phyloP scores from a whole-genome alignment of 2,888 invertebrate species.

The Heliconius erato region DNA sequence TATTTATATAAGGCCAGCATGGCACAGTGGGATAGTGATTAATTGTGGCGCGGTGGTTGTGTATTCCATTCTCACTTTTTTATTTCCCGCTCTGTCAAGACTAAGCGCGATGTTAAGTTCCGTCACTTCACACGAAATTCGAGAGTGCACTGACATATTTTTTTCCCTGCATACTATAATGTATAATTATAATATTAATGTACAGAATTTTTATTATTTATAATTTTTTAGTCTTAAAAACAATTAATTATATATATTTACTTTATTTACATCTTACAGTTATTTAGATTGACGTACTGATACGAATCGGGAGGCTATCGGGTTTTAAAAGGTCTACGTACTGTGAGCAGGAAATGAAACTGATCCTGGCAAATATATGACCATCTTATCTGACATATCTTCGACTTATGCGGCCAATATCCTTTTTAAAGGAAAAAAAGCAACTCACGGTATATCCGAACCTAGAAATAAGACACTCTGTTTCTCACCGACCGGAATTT shows the following conservation, averaged over 20 bases:
- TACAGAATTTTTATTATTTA: too few relatives aligned
- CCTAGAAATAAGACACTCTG: too few relatives aligned
- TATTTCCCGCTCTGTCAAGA: neutral
- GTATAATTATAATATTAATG: too few relatives aligned
- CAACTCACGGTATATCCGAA: too few relatives aligned
- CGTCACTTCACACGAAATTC: too few relatives aligned
- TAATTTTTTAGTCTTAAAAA: too few relatives aligned
- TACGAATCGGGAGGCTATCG: neutral
- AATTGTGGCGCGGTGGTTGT: neutral
- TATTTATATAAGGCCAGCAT: neutral
- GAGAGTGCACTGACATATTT: too few relatives aligned
- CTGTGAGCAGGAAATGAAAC: constrained; percentile 10
- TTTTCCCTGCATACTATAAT: too few relatives aligned
- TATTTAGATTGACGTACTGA: too few relatives aligned
- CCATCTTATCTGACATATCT: neutral
- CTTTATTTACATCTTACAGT: too few relatives aligned
- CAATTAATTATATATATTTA: too few relatives aligned
- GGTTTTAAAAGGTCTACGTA: constrained; percentile 7
- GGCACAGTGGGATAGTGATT: neutral
- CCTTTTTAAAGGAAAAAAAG: neutral
- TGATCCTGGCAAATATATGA: constrained; percentile 6
- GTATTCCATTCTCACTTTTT: neutral
- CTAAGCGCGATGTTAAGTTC: too few relatives aligned
- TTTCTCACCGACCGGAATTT: neutral
- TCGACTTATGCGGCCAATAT: neutral